phyloP scores from a whole-genome alignment of 2,113 vertebrate species.

The Upupa epops region DNA sequence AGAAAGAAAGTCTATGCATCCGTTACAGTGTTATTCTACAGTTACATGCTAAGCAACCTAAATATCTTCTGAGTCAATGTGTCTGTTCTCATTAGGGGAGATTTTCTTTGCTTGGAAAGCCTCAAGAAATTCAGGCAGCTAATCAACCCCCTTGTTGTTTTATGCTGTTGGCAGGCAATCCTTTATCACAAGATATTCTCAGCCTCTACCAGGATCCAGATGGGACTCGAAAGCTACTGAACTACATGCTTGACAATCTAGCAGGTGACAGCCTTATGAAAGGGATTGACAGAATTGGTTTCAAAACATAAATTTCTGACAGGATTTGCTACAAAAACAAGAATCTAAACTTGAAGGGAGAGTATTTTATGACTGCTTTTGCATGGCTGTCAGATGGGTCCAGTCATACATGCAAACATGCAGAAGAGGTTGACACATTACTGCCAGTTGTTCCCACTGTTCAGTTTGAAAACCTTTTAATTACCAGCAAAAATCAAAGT shows the following conservation, averaged over 20 bases:
- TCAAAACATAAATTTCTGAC: not conserved
- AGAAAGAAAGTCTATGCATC: not conserved
- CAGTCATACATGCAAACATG: accelerated
- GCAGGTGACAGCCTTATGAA: slow-evolving; percentile 76
- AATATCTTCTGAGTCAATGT: not conserved
- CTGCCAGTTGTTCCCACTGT: not conserved
- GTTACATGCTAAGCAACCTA: not conserved
- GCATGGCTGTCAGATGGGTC: not conserved
- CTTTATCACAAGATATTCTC: slow-evolving; percentile 98
- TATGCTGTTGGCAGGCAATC: slow-evolving; percentile 87
- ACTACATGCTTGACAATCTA: slow-evolving; percentile 99
- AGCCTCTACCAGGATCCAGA: slow-evolving; percentile 97
- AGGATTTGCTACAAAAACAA: not conserved
- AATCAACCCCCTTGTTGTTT: not conserved
- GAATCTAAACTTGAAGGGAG: not conserved
- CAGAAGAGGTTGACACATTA: not conserved
- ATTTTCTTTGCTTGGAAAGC: not conserved
- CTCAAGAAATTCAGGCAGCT: not conserved
- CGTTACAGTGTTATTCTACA: not conserved
- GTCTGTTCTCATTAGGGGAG: not conserved
- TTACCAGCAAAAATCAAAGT: not conserved
- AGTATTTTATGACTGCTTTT: not conserved
- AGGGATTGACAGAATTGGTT: not conserved
- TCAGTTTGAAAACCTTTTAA: not conserved
- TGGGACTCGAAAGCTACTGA: slow-evolving; percentile 97